phyloP scores from a whole-genome alignment of 2,888 invertebrate genomes.

The Leptura quadrifasciata region DNA sequence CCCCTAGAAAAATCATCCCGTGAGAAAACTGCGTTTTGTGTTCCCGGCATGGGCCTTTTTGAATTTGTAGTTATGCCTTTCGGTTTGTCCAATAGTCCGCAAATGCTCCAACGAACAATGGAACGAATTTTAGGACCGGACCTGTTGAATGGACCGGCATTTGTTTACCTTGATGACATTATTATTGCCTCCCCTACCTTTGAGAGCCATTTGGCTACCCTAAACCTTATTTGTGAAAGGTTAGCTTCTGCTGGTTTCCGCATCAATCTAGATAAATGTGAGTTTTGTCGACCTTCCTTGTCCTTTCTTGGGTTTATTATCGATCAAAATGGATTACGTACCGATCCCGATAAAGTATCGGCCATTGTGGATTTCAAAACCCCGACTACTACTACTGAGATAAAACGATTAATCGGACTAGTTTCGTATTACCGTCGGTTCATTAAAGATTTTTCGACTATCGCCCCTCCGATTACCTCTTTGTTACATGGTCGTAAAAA shows the following conservation, averaged over 20 bases:
- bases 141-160: background rate
- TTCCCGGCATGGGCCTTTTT: conserved; percentile 14
- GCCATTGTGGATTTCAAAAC: conserved; percentile 50
- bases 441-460: too few species aligned
- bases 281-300: too few species aligned
- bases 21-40: conserved; percentile 17
- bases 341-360: conserved; percentile 36
- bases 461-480: too few species aligned
- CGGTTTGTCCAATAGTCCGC: background rate
- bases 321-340: conserved; percentile 30
- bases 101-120: background rate
- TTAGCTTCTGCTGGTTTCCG: conserved; percentile 33
- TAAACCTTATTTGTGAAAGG: background rate
- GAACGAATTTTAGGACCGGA: conserved; percentile 6
- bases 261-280: conserved; percentile 29
- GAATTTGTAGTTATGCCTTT: conserved; percentile 16
- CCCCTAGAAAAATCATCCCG: conserved; percentile 9
- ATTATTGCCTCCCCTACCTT: conserved; percentile 11
- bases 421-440: too few species aligned
- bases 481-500: too few species aligned
- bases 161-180: conserved; percentile 15
- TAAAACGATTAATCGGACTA: conserved; percentile 62
- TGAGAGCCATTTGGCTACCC: too few species aligned
- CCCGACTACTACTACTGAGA: conserved; percentile 58
- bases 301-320: conserved; percentile 42